Evolutionary conservation across 2,113 vertebrate species (phyloP).

Genomic region (Pyrgilauda ruficollis): DNA sequence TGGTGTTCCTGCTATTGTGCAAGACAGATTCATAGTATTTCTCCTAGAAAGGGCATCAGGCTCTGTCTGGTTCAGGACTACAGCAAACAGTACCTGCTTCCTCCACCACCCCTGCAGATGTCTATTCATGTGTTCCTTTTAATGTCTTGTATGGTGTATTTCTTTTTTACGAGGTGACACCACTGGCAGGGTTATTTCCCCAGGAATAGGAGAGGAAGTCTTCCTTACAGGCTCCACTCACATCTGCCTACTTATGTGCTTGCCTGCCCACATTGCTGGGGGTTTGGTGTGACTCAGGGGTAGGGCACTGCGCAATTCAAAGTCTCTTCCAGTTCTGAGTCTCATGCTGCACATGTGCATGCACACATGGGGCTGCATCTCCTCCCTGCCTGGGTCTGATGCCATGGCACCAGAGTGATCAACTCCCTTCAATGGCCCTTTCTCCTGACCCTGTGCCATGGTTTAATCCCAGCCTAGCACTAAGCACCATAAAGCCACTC

Average conservation of each 20-base stretch:
- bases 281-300: neutral
- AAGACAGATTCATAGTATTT: neutral
- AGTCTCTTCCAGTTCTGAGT: neutral
- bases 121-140: neutral
- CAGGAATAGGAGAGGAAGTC: neutral
- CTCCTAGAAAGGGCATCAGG: neutral
- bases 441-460: neutral
- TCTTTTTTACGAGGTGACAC: neutral
- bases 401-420: neutral
- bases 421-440: neutral
- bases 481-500: neutral
- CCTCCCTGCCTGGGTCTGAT: neutral
- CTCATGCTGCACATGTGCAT: accelerated
- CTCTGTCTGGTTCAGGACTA: neutral
- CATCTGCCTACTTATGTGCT: accelerated
- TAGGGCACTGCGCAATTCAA: accelerated
- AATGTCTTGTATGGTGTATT: neutral
- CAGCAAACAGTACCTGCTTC: neutral
- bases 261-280: neutral
- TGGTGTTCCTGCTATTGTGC: neutral
- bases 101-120: neutral
- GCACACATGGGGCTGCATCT: neutral
- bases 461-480: neutral
- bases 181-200: neutral
- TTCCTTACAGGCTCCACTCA: neutral